Conservation (phyloP, 2,888 invertebrate species). For the Nycteola revayana region DNA sequence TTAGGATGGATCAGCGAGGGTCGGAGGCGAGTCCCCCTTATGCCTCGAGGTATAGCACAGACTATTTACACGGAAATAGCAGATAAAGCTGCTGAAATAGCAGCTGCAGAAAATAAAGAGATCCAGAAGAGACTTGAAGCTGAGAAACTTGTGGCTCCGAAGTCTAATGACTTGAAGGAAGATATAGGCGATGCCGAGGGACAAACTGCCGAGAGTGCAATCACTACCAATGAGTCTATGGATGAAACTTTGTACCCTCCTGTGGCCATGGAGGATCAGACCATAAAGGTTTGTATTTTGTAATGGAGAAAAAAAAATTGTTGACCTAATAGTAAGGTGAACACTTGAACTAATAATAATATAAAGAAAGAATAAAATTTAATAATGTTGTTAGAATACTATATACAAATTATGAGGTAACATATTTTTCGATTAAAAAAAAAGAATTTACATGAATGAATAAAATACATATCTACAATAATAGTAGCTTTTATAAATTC, state of each 20-base stretch:
- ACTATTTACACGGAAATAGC: conserved; percentile 92
- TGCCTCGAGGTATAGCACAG: conserved; percentile 92
- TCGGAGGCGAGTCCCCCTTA: conserved; percentile 89
- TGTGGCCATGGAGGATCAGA: conserved; percentile 73
- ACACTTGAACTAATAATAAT: no score
- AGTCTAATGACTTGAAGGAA: conserved; percentile 52
- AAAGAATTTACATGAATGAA: no score
- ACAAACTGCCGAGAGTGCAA: conserved; percentile 51
- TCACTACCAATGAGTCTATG: conserved; percentile 49
- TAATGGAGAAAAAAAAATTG: neutral
- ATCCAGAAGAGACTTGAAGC: conserved; percentile 60
- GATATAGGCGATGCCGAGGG: conserved; percentile 55
- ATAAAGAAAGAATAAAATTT: no score
- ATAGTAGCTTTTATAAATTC: no score
- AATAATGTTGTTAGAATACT: no score
- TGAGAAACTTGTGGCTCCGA: conserved; percentile 60
- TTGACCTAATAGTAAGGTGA: no score
- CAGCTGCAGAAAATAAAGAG: conserved; percentile 64
- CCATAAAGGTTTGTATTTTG: conserved; percentile 60
- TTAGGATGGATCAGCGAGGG: conserved; percentile 95
- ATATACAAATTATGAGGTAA: no score
- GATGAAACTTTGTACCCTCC: conserved; percentile 62
- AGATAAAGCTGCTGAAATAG: conserved; percentile 85
- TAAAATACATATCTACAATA: no score
- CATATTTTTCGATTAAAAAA: no score